Conservation (phyloP, 2,797 vertebrate genomes). For the Lagocephalus sceleratus region DNA sequence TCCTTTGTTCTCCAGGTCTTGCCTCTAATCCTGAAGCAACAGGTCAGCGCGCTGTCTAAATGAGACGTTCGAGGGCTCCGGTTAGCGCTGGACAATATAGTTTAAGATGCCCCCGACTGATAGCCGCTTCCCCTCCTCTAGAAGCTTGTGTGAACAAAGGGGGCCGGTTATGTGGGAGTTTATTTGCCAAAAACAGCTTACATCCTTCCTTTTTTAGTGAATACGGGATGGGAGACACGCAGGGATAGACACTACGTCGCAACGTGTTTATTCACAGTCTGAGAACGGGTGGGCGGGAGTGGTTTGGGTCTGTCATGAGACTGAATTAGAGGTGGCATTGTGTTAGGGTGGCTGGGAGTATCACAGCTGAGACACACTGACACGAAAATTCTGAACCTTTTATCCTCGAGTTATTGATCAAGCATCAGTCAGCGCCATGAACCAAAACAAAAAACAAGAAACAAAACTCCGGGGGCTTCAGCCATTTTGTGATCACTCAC, state of each 20-base stretch:
- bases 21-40: slow-evolving; percentile 30
- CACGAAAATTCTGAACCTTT: slow-evolving; percentile 23
- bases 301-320: slow-evolving; percentile 53
- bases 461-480: not conserved
- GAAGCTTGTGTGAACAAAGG: slow-evolving; percentile 73
- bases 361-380: slow-evolving; percentile 45
- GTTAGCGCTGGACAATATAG: slow-evolving; percentile 71
- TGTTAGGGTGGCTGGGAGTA: slow-evolving; percentile 53
- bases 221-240: slow-evolving; percentile 69
- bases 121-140: slow-evolving; percentile 63
- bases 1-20: slow-evolving; percentile 61
- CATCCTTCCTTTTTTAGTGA: slow-evolving; percentile 79
- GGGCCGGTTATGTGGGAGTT: slow-evolving; percentile 63
- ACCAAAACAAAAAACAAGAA: not conserved
- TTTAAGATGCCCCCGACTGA: slow-evolving; percentile 77
- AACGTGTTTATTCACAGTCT: slow-evolving; percentile 71
- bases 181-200: slow-evolving; percentile 79
- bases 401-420: slow-evolving; percentile 15
- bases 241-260: slow-evolving; percentile 74
- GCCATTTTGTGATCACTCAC: not conserved
- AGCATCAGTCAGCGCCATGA: not conserved
- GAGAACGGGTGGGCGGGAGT: slow-evolving; percentile 47
- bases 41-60: slow-evolving; percentile 52
- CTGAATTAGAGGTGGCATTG: slow-evolving; percentile 66
- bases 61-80: slow-evolving; percentile 65